A percentile compares a stretch with the other conserved stretches of the same genome.
Conservation (phyloP, 1,140 invertebrate species). For the Leptopilina clavipes region DNA sequence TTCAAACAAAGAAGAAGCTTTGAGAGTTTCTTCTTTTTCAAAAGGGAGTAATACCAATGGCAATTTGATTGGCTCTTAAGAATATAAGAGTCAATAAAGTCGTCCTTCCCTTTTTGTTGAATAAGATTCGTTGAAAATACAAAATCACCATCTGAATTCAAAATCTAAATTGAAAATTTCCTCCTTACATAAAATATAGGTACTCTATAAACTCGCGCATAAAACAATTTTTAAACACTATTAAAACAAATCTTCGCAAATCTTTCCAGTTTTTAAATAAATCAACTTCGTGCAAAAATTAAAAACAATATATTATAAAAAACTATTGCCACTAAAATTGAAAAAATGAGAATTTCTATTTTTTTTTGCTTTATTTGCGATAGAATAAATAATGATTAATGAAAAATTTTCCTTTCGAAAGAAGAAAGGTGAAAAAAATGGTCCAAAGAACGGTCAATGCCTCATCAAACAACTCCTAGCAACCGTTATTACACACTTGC, state of each 20-base stretch:
- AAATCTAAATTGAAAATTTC: background rate
- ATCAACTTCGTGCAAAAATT: too few species aligned
- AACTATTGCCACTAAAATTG: too few species aligned
- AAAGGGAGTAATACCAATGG: constrained; percentile 50
- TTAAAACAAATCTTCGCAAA: too few species aligned
- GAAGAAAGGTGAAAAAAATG: background rate
- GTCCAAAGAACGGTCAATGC: constrained; percentile 40
- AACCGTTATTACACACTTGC: constrained; percentile 57
- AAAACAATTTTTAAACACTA: too few species aligned
- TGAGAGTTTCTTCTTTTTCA: constrained; percentile 46
- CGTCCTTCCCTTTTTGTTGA: constrained; percentile 33
- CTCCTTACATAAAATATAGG: too few species aligned
- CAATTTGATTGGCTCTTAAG: constrained; percentile 62
- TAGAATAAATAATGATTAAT: too few species aligned
- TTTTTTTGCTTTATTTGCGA: too few species aligned
- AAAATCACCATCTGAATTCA: background rate
- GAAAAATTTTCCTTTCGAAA: too few species aligned
- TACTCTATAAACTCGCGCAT: too few species aligned
- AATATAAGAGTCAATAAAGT: constrained; percentile 62
- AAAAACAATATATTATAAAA: too few species aligned
- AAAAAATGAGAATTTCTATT: too few species aligned
- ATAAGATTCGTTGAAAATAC: background rate
- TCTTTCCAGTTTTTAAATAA: too few species aligned
- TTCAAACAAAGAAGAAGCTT: constrained; percentile 44
- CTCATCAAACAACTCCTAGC: constrained; percentile 63